Conservation (phyloP, 2,888 invertebrate species). For the Rhorus exstirpatorius region DNA sequence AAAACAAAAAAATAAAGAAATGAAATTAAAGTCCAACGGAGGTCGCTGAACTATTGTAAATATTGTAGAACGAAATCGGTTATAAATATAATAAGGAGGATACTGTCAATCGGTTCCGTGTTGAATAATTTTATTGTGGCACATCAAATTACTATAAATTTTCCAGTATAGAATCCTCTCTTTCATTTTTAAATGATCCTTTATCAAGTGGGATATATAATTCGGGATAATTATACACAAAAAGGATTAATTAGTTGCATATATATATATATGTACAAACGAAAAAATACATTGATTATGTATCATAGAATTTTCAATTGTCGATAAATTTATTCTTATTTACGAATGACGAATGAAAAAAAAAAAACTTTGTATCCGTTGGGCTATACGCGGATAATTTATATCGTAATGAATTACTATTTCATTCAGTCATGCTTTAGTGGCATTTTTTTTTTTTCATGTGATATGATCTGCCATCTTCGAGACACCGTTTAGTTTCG, state of each 20-base stretch:
- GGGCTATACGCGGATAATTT: slow-evolving; percentile 8
- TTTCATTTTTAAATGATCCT: slow-evolving; percentile 54
- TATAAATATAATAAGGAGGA: slow-evolving; percentile 17
- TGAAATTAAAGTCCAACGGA: slow-evolving; percentile 15
- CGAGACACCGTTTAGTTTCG: slow-evolving; percentile 59
- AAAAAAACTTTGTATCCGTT: neutral
- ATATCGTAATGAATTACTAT: slow-evolving; percentile 8
- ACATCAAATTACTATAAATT: slow-evolving; percentile 66
- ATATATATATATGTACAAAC: slow-evolving; percentile 67
- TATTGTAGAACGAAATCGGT: slow-evolving; percentile 31
- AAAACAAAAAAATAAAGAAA: slow-evolving; percentile 12
- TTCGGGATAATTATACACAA: slow-evolving; percentile 79
- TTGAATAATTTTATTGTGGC: slow-evolving; percentile 61
- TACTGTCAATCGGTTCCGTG: slow-evolving; percentile 64
- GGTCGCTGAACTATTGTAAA: slow-evolving; percentile 65
- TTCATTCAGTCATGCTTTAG: slow-evolving; percentile 14
- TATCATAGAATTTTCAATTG: slow-evolving; percentile 23
- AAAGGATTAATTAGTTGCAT: slow-evolving; percentile 78
- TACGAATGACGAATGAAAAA: neutral
- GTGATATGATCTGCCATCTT: slow-evolving; percentile 66
- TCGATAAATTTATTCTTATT: neutral
- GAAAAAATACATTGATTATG: slow-evolving; percentile 46
- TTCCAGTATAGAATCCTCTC: slow-evolving; percentile 71
- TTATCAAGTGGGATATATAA: slow-evolving; percentile 71
- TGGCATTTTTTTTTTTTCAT: slow-evolving; percentile 35